Conservation (phyloP, 1,140 invertebrate genomes). For the Drosophila lacertosa region DNA sequence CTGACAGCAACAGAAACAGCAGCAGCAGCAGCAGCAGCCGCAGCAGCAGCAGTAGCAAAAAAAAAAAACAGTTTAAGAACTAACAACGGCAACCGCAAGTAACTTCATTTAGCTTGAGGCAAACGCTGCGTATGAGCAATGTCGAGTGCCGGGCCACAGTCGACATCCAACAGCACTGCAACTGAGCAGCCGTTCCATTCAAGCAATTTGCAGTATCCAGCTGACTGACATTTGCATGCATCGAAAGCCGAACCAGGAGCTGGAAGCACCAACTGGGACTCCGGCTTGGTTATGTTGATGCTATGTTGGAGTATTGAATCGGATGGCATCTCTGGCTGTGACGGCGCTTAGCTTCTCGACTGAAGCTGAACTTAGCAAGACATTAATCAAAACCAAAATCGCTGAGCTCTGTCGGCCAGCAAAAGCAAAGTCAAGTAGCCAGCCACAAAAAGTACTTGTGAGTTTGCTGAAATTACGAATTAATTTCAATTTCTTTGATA, state of each 20-base stretch:
- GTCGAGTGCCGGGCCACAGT: slow-evolving; percentile 28
- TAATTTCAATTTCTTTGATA: slow-evolving; percentile 28
- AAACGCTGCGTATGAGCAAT: slow-evolving; percentile 76
- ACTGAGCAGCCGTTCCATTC: slow-evolving; percentile 15
- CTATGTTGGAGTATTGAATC: background rate
- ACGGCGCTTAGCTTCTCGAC: background rate
- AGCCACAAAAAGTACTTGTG: background rate
- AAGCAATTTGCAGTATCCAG: slow-evolving; percentile 13
- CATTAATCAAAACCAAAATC: slow-evolving; percentile 59
- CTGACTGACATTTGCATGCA: slow-evolving; percentile 47
- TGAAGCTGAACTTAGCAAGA: slow-evolving; percentile 41
- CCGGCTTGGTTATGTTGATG: slow-evolving; percentile 1
- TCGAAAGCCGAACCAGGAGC: slow-evolving; percentile 12
- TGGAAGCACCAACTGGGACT: slow-evolving; percentile 14
- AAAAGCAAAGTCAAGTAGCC: slow-evolving; percentile 24
- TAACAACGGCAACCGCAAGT: slow-evolving; percentile 58
- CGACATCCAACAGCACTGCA: slow-evolving; percentile 1
- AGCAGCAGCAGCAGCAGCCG: slow-evolving; percentile 9
- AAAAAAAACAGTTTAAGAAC: slow-evolving; percentile 33
- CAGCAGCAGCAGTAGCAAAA: slow-evolving; percentile 8
- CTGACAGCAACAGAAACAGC: slow-evolving; percentile 38
- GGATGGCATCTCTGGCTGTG: background rate
- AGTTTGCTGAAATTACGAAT: slow-evolving; percentile 26
- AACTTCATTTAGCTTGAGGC: slow-evolving; percentile 62
- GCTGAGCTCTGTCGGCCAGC: slow-evolving; percentile 8